Conservation (phyloP, 2,113 vertebrate genomes). For the Paratilapia polleni region DNA sequence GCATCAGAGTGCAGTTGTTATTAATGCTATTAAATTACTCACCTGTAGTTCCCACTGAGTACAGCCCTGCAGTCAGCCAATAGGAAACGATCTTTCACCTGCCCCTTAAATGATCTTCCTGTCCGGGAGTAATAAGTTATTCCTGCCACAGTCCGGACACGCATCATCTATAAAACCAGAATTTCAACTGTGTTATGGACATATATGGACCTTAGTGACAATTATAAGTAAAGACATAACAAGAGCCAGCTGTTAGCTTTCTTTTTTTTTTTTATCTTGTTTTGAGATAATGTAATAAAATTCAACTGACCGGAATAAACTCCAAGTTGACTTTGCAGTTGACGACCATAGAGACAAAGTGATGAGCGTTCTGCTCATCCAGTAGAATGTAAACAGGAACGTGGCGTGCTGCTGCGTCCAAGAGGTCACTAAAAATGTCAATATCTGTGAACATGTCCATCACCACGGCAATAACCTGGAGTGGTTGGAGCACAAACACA, state of each 20-base stretch:
- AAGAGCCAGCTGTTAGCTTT: no score
- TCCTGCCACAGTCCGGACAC: slow-evolving; percentile 92
- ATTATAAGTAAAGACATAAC: neutral
- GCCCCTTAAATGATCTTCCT: slow-evolving; percentile 94
- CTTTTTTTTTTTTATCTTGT: neutral
- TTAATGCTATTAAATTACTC: slow-evolving; percentile 17
- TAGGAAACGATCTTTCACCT: slow-evolving; percentile 95
- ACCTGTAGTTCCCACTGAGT: slow-evolving; percentile 98
- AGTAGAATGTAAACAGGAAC: slow-evolving; percentile 95
- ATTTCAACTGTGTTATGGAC: neutral
- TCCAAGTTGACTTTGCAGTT: slow-evolving; percentile 93
- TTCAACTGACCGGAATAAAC: slow-evolving; percentile 85
- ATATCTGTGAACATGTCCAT: slow-evolving; percentile 97
- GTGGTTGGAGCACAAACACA: slow-evolving; percentile 38
- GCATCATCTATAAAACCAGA: slow-evolving; percentile 86
- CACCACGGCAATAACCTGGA: slow-evolving; percentile 93
- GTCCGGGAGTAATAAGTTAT: slow-evolving; percentile 93
- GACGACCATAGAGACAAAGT: slow-evolving; percentile 90
- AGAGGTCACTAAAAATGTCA: slow-evolving; percentile 90
- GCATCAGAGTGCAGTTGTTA: neutral
- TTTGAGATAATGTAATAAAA: neutral
- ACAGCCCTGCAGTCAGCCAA: slow-evolving; percentile 94
- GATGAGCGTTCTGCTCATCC: slow-evolving; percentile 90
- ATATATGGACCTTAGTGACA: neutral
- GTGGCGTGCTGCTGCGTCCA: slow-evolving; percentile 88